Evolutionary conservation across 2,113 vertebrate species (phyloP).

Genomic region (Neomonachus schauinslandi): DNA sequence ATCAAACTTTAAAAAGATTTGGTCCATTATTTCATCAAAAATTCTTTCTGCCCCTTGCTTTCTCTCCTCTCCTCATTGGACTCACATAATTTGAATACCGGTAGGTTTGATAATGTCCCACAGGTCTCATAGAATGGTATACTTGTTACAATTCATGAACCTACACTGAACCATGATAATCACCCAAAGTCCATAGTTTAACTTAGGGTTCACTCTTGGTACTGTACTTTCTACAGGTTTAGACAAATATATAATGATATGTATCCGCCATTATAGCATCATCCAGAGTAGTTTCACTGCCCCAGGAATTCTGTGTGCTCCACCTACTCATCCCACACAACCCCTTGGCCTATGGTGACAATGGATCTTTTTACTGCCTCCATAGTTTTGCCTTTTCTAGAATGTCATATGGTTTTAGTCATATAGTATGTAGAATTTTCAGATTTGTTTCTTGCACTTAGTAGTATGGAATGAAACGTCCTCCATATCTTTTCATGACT

Average conservation of each 20-base stretch:
- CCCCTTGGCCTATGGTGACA: neutral
- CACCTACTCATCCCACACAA: neutral
- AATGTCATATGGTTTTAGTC: neutral
- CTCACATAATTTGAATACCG: neutral
- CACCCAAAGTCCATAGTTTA: neutral
- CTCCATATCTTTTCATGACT: neutral
- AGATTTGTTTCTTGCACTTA: neutral
- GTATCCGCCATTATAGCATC: neutral
- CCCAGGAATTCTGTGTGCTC: neutral
- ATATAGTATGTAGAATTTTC: neutral
- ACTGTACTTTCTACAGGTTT: neutral
- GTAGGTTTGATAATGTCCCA: neutral
- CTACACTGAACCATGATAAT: neutral
- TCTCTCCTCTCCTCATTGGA: neutral
- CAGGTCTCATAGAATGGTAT: neutral
- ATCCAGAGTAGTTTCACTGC: neutral
- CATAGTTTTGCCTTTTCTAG: neutral
- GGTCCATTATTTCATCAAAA: neutral
- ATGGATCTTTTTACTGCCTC: neutral
- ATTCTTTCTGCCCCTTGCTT: neutral
- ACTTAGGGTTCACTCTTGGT: neutral
- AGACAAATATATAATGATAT: neutral
- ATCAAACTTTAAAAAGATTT: neutral
- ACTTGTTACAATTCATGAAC: neutral
- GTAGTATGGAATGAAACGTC: neutral